phyloP scores from a whole-genome alignment of 1,140 invertebrate genomes.

The Aphelinus atriplicis region DNA sequence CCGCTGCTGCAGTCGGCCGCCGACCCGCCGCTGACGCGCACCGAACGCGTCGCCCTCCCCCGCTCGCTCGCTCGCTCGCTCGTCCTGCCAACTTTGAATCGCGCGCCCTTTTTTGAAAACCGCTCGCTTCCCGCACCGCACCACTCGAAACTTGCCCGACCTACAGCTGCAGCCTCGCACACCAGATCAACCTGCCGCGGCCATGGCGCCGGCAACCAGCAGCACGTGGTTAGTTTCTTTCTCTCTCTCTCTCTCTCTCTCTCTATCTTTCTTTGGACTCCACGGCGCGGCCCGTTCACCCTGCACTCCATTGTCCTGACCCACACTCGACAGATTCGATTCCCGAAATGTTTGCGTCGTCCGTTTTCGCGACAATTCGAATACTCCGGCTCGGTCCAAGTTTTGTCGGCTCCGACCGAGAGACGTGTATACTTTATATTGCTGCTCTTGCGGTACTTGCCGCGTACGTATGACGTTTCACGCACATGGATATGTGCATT shows the following conservation, averaged over 20 bases:
- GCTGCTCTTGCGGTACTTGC: no score
- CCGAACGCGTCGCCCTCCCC: not conserved
- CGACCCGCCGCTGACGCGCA: constrained; percentile 58
- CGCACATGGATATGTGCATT: no score
- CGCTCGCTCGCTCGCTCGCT: no score
- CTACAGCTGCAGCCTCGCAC: constrained; percentile 15
- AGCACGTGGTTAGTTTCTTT: constrained; percentile 59
- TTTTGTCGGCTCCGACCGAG: no score
- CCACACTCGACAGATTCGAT: no score
- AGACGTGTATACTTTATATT: no score
- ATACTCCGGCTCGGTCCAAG: no score
- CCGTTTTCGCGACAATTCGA: no score
- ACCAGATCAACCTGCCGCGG: constrained; percentile 6
- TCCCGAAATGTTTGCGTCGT: no score
- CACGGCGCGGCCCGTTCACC: no score
- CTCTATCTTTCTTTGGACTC: not conserved
- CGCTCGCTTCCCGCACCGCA: not conserved
- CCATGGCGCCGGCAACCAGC: constrained; percentile 52
- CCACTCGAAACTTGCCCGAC: not conserved
- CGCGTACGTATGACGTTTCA: no score
- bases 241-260: not conserved
- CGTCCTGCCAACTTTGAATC: no score
- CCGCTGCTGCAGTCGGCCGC: constrained; percentile 59
- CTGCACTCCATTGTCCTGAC: not conserved
- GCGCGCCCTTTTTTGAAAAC: constrained; percentile 28